Evolutionary conservation across 2,888 invertebrate genomes (phyloP), one percentile per base, ranked within the genome.

Genomic region (Stenichneumon culpator): DNA sequence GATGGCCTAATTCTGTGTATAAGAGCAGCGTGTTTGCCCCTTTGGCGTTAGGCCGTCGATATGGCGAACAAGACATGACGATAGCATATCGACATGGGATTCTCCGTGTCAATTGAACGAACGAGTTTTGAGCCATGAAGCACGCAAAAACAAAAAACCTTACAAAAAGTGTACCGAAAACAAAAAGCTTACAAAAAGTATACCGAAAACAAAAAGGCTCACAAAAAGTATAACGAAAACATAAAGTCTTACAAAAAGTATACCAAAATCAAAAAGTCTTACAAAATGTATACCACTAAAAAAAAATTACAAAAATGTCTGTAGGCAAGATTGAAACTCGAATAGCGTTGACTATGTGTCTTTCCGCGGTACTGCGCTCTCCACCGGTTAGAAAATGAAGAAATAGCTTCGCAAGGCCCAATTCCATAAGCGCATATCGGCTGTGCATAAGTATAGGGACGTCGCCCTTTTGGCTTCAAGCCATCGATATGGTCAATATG

Each of bases 221-320:
- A 5, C 7, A 32, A 6, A 74, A 52, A 50, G 36, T 39, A 39
- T 39, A 9, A 1, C 39, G 9, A 1, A 9, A 19, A 79, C 50
- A 47, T 28, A 79, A 74, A 79, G 65, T 25, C 36, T 47, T 79
- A 44, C 19, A 52, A 28, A 63, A 32, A 67, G 52, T 65, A 32
- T 5, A 3, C 32, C 44, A 4, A 22, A 67, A 68, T 50, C 22
- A 3, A 16, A 32, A 25, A 52, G 7, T 7, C 14, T 32, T 32
- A 5, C 1, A 32, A 6, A 74, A 52, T 36, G 39, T 39, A 39
- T 39, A 2, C 7, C 39, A 2, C 7, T 0, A 14, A 79, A 63
- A 79, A 74, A 79, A 70, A 36, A 22, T 44, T 79, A 44, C 14
- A 79, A 74, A 79, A 72, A 36, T 22, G 32, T 72, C 14, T n/a